These are phyloP conservation scores for Chironomus striatipennis DNA, from an alignment of 1,140 invertebrate genomes.

Conservation along the genomic window DNA sequence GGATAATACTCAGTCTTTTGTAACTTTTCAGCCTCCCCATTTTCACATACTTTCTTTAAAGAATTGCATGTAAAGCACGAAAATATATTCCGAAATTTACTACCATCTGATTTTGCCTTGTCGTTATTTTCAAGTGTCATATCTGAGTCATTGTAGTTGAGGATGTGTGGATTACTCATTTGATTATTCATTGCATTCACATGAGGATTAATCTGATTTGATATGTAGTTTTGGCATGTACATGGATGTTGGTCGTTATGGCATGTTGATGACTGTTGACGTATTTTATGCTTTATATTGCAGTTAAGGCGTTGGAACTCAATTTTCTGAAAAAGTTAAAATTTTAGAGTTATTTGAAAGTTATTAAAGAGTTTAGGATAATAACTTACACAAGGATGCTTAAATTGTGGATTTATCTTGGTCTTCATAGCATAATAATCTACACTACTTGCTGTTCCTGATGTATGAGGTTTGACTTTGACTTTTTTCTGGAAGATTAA, in stretches of 20 bases:
- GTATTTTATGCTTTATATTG: neutral
- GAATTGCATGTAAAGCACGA: neutral
- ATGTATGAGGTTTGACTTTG: no score
- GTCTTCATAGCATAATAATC: no score
- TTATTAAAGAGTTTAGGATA: no score
- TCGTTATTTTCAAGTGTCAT: neutral
- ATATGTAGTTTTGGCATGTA: neutral
- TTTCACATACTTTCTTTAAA: neutral
- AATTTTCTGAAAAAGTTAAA: neutral
- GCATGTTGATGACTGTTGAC: neutral
- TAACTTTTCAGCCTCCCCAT: neutral
- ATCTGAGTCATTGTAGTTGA: neutral
- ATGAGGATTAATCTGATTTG: neutral
- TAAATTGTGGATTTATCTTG: no score
- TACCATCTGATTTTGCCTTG: neutral
- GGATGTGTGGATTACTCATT: neutral
- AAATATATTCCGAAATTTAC: neutral
- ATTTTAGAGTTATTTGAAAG: neutral
- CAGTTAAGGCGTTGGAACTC: neutral
- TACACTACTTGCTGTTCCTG: no score
- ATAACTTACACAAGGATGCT: no score
- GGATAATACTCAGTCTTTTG: conserved; percentile 49
- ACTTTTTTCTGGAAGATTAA: no score
- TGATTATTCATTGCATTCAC: neutral
- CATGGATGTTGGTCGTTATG: neutral